Conservation (phyloP, 2,113 vertebrate species). For the Silurus meridionalis region DNA sequence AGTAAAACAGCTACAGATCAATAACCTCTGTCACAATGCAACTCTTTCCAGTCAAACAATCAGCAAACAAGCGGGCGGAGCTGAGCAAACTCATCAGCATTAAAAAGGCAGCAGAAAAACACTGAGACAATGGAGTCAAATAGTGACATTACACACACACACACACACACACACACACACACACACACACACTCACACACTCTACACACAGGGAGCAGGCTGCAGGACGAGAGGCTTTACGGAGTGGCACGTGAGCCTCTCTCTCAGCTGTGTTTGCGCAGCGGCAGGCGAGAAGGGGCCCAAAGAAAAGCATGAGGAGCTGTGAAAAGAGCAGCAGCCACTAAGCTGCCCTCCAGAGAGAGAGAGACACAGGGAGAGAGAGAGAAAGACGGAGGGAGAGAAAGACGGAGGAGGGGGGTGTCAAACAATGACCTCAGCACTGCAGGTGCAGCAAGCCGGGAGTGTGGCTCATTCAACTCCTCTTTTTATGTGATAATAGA, state of each 20-base stretch:
- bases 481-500: slow-evolving; percentile 80
- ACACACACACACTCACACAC: slow-evolving; percentile 47
- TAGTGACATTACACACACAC: slow-evolving; percentile 51
- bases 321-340: slow-evolving; percentile 72
- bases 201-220: slow-evolving; percentile 57
- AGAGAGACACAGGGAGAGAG: slow-evolving; percentile 44
- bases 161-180: slow-evolving; percentile 57
- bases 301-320: slow-evolving; percentile 68
- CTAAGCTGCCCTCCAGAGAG: slow-evolving; percentile 73
- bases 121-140: slow-evolving; percentile 52
- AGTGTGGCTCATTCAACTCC: slow-evolving; percentile 62
- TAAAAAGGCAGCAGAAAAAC: slow-evolving; percentile 45
- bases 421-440: slow-evolving; percentile 72
- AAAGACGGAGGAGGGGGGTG: slow-evolving; percentile 58
- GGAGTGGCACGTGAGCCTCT: slow-evolving; percentile 75
- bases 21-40: slow-evolving; percentile 33
- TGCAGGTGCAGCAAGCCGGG: slow-evolving; percentile 75
- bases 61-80: slow-evolving; percentile 54
- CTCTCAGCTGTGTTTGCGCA: slow-evolving; percentile 82
- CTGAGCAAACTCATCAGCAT: slow-evolving; percentile 55
- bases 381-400: slow-evolving; percentile 48
- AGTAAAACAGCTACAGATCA: slow-evolving; percentile 34
- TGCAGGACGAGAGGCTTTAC: slow-evolving; percentile 59
- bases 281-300: slow-evolving; percentile 65
- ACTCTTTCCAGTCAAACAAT: slow-evolving; percentile 55